A percentile compares a stretch with the other conserved stretches of the same genome.
Conservation (phyloP, 2,113 vertebrate genomes). For the Hemiscyllium ocellatum region DNA sequence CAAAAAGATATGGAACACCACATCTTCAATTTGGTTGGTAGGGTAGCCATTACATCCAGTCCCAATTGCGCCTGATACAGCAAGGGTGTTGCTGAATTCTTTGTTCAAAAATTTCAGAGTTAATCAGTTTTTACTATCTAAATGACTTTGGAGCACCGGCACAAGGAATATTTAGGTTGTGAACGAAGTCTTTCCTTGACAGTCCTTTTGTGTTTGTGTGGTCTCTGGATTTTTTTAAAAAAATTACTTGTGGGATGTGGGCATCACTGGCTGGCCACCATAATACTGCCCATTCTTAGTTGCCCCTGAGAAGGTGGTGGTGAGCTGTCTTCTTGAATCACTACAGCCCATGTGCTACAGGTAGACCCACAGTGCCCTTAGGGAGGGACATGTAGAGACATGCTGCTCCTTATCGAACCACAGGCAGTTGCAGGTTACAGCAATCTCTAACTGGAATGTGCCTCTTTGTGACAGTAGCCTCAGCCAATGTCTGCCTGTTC, state of each 20-base stretch:
- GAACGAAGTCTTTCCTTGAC: background rate
- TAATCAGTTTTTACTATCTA: background rate
- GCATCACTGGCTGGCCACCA: too few species aligned
- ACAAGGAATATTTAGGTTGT: background rate
- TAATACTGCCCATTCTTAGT: too few species aligned
- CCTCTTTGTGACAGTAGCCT: background rate
- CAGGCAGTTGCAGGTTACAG: background rate
- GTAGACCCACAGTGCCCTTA: too few species aligned
- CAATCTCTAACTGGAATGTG: constrained; percentile 19
- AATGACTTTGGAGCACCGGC: background rate
- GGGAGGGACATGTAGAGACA: background rate
- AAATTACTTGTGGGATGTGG: too few species aligned
- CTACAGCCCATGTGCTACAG: too few species aligned
- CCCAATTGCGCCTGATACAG: background rate
- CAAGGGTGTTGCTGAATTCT: background rate
- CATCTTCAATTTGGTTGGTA: background rate
- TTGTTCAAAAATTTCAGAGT: background rate
- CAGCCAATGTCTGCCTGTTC: background rate
- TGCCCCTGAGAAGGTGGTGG: too few species aligned
- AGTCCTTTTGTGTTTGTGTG: background rate
- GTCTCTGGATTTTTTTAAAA: background rate
- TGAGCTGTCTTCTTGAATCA: too few species aligned
- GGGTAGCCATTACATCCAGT: background rate
- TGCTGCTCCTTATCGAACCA: background rate
- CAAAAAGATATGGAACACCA: background rate